Percentiles rank a stretch among this genome's conserved stretches.
Evolutionary conservation across 2,797 vertebrate species (phyloP).

Genomic region (Tinamus major): DNA sequence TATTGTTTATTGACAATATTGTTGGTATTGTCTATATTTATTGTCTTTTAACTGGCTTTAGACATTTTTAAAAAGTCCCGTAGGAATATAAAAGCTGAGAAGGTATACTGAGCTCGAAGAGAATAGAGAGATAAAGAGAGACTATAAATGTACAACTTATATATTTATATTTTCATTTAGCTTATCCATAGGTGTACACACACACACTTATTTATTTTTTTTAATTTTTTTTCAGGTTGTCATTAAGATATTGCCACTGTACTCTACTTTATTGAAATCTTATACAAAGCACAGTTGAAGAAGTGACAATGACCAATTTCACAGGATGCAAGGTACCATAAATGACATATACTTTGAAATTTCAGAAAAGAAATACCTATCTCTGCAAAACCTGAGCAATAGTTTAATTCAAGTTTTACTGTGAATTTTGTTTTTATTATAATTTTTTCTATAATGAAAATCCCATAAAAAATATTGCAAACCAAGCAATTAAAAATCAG

Average conservation of each 20-base stretch:
- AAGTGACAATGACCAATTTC: not conserved
- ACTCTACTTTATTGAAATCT: not conserved
- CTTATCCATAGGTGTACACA: not conserved
- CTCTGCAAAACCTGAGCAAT: not conserved
- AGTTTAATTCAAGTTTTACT: not conserved
- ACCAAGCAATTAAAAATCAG: not conserved
- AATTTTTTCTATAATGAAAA: not conserved
- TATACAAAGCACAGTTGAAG: not conserved
- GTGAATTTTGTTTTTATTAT: not conserved
- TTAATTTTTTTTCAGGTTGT: not conserved
- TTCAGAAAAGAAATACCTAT: accelerated
- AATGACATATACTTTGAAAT: not conserved
- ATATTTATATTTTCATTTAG: not conserved
- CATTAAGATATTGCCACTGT: not conserved
- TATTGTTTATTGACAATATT: no score
- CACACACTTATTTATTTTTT: not conserved
- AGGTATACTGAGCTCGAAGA: not conserved
- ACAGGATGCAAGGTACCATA: not conserved
- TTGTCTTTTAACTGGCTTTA: not conserved
- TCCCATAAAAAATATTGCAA: not conserved
- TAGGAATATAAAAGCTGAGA: not conserved
- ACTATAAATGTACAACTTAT: not conserved
- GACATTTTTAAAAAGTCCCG: not conserved
- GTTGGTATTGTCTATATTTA: no score
- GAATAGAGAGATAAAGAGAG: not conserved